Conservation (phyloP, 1,140 invertebrate species). For the Eumeta japonica region DNA sequence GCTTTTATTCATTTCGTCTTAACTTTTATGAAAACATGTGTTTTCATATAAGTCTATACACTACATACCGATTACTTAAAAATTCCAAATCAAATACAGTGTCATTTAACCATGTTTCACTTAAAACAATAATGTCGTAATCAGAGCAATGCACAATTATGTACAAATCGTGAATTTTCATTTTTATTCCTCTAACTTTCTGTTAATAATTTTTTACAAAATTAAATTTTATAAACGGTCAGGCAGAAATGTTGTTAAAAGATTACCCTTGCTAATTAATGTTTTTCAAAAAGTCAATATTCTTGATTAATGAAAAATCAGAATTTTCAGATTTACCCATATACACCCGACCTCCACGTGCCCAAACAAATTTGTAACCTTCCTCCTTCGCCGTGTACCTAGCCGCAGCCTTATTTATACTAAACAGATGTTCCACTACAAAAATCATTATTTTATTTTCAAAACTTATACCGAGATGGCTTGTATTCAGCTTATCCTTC, state of each 20-base stretch:
- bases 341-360: constrained; percentile 8
- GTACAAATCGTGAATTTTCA: constrained; percentile 8
- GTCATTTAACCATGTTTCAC: constrained; percentile 16
- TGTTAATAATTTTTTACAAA: no score
- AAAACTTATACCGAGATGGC: constrained; percentile 9
- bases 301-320: constrained; percentile 6
- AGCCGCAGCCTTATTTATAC: constrained; percentile 10
- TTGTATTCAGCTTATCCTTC: constrained; percentile 12
- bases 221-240: constrained; percentile 6
- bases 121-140: constrained; percentile 13
- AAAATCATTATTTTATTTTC: constrained; percentile 16
- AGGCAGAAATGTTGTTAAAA: neutral
- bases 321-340: constrained; percentile 6
- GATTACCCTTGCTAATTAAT: neutral
- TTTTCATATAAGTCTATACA: no score
- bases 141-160: neutral
- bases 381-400: constrained; percentile 13
- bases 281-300: constrained; percentile 5
- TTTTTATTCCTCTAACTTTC: constrained; percentile 10
- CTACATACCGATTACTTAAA: constrained; percentile 14
- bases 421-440: constrained; percentile 18
- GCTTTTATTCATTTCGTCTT: no score
- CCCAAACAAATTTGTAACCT: constrained; percentile 20
- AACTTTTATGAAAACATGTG: constrained; percentile 16
- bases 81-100: constrained; percentile 11